Conservation (phyloP, 2,113 vertebrate genomes). For the Holacanthus passer region DNA sequence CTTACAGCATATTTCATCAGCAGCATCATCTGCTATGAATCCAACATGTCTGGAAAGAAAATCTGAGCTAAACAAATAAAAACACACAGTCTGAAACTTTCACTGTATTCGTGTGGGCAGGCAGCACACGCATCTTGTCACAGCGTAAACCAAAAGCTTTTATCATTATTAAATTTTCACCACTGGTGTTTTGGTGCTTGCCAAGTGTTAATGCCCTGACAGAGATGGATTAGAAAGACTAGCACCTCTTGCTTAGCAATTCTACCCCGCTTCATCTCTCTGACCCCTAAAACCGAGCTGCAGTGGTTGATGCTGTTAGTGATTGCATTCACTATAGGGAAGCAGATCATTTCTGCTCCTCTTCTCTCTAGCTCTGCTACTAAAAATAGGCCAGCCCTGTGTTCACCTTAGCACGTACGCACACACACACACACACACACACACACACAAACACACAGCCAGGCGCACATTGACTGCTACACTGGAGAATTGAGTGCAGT, state of each 20-base stretch:
- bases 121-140: neutral
- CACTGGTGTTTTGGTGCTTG: constrained; percentile 11
- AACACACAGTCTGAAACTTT: neutral
- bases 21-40: neutral
- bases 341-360: constrained; percentile 66
- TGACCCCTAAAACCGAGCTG: constrained; percentile 32
- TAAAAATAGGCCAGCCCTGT: constrained; percentile 74
- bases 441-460: constrained; percentile 6
- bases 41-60: constrained; percentile 16
- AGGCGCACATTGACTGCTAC: constrained; percentile 40
- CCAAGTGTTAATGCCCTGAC: constrained; percentile 32
- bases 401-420: constrained; percentile 65
- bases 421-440: constrained; percentile 21
- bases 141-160: constrained; percentile 29
- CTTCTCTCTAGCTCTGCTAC: constrained; percentile 52
- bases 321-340: constrained; percentile 67
- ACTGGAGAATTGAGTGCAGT: constrained; percentile 63
- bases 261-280: constrained; percentile 5
- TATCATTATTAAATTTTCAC: constrained; percentile 41
- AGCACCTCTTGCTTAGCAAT: constrained; percentile 21
- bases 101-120: neutral
- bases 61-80: neutral
- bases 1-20: constrained; percentile 16
- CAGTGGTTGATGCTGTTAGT: constrained; percentile 46
- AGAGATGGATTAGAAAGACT: constrained; percentile 32